Conservation (phyloP, 2,113 vertebrate genomes). For the Mandrillus leucophaeus region DNA sequence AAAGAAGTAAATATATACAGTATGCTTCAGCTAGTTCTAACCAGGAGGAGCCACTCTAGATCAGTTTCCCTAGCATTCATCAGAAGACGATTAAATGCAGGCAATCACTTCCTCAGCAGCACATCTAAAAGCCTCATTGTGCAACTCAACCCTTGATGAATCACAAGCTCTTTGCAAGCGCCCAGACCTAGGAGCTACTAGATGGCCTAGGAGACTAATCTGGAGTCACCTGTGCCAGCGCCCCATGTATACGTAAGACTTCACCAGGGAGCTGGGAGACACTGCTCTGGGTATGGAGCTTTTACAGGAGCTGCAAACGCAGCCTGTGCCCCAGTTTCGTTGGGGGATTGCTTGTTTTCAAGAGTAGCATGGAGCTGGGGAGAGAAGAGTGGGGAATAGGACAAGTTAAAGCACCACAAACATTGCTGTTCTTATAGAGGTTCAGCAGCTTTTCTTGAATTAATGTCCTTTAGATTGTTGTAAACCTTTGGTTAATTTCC, state of each 20-base stretch:
- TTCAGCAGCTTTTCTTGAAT: background rate
- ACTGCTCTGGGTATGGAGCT: background rate
- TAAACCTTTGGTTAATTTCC: background rate
- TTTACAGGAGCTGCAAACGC: background rate
- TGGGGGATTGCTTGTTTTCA: background rate
- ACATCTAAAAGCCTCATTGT: background rate
- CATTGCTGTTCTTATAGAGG: background rate
- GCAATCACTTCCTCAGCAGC: background rate
- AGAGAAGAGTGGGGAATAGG: no score
- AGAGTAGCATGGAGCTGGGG: background rate
- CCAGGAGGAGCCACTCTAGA: background rate
- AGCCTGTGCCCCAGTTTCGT: background rate
- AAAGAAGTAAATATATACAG: background rate
- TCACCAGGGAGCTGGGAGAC: background rate
- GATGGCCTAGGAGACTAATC: background rate
- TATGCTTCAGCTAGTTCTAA: background rate
- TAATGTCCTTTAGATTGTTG: background rate
- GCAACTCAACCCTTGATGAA: background rate
- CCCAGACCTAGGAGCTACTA: background rate
- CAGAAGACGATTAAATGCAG: background rate
- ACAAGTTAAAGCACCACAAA: background rate
- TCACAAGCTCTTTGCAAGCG: background rate
- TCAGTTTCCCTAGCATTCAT: background rate
- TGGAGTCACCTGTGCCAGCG: fast-evolving
- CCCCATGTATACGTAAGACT: background rate